These are phyloP conservation scores for Heliconius charithonia DNA, from an alignment of 2,888 invertebrate species.

Conservation along the genomic window DNA sequence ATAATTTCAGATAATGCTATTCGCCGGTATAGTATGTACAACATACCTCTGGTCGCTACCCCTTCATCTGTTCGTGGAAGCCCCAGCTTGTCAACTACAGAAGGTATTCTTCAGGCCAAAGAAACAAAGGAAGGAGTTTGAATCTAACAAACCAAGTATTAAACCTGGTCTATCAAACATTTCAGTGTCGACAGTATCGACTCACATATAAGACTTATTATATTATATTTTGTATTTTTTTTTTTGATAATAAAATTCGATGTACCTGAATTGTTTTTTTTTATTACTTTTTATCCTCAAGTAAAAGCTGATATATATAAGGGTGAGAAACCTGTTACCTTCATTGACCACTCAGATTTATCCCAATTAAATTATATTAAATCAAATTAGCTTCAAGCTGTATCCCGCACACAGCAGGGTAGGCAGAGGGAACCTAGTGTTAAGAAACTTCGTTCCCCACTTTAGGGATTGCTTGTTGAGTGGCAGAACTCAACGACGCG, in stretches of 20 bases:
- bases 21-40: conserved; percentile 71
- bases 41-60: conserved; percentile 71
- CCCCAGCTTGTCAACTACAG: conserved; percentile 73
- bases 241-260: conserved; percentile 5
- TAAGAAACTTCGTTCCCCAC: too few species aligned
- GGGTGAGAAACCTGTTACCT: too few species aligned
- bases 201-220: conserved; percentile 62
- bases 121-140: conserved; percentile 58
- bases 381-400: too few species aligned
- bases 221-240: conserved; percentile 32
- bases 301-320: too few species aligned
- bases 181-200: conserved; percentile 76
- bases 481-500: too few species aligned
- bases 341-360: too few species aligned
- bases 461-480: too few species aligned
- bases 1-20: conserved; percentile 71
- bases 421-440: too few species aligned
- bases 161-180: conserved; percentile 72
- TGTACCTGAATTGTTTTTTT: conserved; percentile 8
- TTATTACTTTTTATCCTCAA: too few species aligned
- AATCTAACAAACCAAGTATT: conserved; percentile 61
- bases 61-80: conserved; percentile 75
- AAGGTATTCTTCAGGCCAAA: conserved; percentile 71
- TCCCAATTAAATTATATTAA: too few species aligned
- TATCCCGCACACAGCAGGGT: too few species aligned